Conservation (phyloP, 2,797 vertebrate species). For the Cyclura pinguis region DNA sequence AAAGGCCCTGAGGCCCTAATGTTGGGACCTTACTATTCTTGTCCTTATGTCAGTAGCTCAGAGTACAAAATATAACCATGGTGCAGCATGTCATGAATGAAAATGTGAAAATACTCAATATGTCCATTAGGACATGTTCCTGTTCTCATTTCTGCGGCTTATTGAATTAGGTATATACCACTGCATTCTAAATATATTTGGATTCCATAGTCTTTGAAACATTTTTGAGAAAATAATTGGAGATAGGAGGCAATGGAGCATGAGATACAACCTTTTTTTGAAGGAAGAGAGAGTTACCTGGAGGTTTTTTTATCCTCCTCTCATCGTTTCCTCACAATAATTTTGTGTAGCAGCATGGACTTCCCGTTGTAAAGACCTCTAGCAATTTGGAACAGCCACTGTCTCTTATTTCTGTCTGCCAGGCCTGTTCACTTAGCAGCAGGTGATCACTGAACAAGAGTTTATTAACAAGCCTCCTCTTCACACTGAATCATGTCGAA, state of each 20-base stretch:
- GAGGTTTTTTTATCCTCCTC: background rate
- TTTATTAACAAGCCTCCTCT: conserved; percentile 51
- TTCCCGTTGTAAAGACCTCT: conserved; percentile 18
- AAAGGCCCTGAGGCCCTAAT: too few species aligned
- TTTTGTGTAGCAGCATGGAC: conserved; percentile 19
- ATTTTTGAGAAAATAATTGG: conserved; percentile 29
- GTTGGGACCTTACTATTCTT: too few species aligned
- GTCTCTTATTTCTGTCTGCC: conserved; percentile 37
- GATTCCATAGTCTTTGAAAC: conserved; percentile 23
- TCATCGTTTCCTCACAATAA: conserved; percentile 21
- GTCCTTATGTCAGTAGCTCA: background rate
- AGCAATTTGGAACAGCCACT: conserved; percentile 38
- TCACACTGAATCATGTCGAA: conserved; percentile 36
- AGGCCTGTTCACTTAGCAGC: conserved; percentile 52
- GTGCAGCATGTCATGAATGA: background rate
- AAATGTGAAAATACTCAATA: too few species aligned
- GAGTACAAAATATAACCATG: background rate
- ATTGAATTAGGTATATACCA: background rate
- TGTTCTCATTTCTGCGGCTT: background rate
- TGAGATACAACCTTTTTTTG: conserved; percentile 43
- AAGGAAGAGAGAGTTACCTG: background rate
- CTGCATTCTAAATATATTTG: background rate
- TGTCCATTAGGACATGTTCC: background rate
- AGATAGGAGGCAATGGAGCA: background rate
- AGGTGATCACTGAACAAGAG: conserved; percentile 19